Base-by-base conservation (phyloP, 1,140 invertebrate species). In the Dufourea novaeangliae region DNA sequence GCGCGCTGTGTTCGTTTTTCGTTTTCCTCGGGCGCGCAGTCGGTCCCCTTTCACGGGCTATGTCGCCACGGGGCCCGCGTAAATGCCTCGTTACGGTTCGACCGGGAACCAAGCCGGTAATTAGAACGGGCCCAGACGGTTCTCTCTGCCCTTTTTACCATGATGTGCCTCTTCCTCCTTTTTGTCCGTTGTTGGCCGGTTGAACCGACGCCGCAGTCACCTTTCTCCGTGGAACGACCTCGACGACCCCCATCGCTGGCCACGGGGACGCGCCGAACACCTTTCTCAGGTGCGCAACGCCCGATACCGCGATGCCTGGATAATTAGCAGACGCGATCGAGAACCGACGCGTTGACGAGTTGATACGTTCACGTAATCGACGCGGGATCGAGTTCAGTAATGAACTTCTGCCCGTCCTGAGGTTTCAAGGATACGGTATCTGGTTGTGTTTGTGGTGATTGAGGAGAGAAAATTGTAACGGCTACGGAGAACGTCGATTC, bases 291-390 rank as follows among this genome's bases (percentile, higher is more conserved):
- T 46, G 66, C n/a, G n/a, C 74, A 68, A 12, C 14, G 17, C 1
- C n/a, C 0, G 46, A n/a, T 50, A 10, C 50, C 63, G 52, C 61
- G 41, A 64, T 56, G n/a, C 52, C n/a, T 2, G 27, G 46, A 68
- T 57, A 75, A 75, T 75, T 75, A 75, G 39, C 22, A 25, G n/a
- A n/a, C 50, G 29, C 67, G 76, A 61, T 79, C 39, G 74, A 77
- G 32, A n/a, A 34, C 57, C 37, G 61, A 39, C 59, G 70, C 68
- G 61, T 63, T 78, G 57, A 68, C 59, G 67, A 62, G 54, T n/a
- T 32, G 41, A 37, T 37, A 20, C n/a, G 29, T 10, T 37, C 59
- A 32, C 59, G 41, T 72, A 72, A 72, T 72, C 59, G 70, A 72
- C 37, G 56, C 39, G 69, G n/a, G 32, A 62, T 62, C 34, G 32